A percentile compares a stretch with the other conserved stretches of the same genome.
Evolutionary conservation across 1,140 invertebrate genomes (phyloP).

Genomic region (Microplitis mediator): DNA sequence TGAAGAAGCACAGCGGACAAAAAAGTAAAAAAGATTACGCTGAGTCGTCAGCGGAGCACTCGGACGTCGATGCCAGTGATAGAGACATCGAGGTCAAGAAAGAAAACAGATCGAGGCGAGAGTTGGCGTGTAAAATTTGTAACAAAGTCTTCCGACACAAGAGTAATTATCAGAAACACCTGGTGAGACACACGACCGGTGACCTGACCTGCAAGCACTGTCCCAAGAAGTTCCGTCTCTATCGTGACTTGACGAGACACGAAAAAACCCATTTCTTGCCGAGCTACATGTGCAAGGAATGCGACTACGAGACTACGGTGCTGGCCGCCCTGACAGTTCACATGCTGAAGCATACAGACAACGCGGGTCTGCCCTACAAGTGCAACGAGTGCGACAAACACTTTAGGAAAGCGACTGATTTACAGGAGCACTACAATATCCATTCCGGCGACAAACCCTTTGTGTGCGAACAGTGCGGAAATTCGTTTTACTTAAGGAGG

Average conservation of each 20-base stretch:
- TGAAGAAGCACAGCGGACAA: conserved; percentile 46
- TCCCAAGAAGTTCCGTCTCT: conserved; percentile 54
- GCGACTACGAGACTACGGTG: conserved; percentile 59
- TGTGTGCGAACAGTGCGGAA: conserved; percentile 65
- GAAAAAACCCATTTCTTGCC: conserved; percentile 59
- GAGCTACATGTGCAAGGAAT: conserved; percentile 56
- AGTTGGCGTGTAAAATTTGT: conserved; percentile 53
- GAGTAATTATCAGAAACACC: conserved; percentile 56
- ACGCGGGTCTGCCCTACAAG: conserved; percentile 64
- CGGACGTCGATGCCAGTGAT: conserved; percentile 23
- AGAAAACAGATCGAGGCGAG: conserved; percentile 40
- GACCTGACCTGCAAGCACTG: conserved; percentile 57
- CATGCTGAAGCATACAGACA: conserved; percentile 53
- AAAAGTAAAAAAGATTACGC: conserved; percentile 31
- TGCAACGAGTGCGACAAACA: conserved; percentile 69
- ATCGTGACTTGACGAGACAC: conserved; percentile 55
- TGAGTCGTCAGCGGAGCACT: neutral
- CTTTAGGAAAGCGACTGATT: conserved; percentile 63
- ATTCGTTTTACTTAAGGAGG: conserved; percentile 60
- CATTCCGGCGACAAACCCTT: conserved; percentile 64
- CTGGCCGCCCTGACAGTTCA: conserved; percentile 53
- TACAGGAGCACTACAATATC: conserved; percentile 60
- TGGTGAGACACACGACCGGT: conserved; percentile 50
- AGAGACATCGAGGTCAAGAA: conserved; percentile 2
- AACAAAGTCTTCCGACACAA: conserved; percentile 56